Conservation (phyloP, 2,888 invertebrate species). For the Latrodectus hesperus region DNA sequence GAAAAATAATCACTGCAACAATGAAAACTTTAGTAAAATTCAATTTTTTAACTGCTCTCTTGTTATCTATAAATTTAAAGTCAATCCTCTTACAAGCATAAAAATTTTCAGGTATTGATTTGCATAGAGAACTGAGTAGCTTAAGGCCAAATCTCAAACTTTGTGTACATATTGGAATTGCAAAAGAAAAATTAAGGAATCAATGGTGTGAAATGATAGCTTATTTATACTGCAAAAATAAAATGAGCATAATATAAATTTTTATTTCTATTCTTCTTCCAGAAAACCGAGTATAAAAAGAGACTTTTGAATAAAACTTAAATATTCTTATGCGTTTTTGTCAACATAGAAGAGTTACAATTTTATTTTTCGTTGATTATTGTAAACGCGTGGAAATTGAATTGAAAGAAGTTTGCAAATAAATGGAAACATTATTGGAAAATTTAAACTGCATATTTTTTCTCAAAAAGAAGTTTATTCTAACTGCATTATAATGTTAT, state of each 20-base stretch:
- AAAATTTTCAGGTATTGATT: constrained; percentile 46
- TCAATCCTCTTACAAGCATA: constrained; percentile 22
- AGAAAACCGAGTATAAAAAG: neutral
- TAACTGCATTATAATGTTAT: neutral
- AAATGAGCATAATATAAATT: no score
- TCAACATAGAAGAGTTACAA: no score
- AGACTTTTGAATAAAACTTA: no score
- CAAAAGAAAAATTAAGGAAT: constrained; percentile 52
- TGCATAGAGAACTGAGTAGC: constrained; percentile 33
- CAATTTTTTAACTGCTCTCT: constrained; percentile 29
- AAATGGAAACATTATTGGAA: no score
- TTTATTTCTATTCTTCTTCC: no score
- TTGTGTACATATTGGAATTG: constrained; percentile 43
- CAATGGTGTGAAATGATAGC: constrained; percentile 37
- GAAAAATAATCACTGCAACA: constrained; percentile 27
- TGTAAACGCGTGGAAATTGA: no score
- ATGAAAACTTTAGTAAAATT: constrained; percentile 6
- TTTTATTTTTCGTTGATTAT: neutral
- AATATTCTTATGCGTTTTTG: no score
- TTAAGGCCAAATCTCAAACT: constrained; percentile 40
- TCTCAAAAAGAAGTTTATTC: neutral
- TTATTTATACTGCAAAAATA: no score
- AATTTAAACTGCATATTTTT: no score
- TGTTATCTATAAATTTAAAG: constrained; percentile 36
- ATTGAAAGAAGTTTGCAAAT: no score